phyloP scores from a whole-genome alignment of 1,140 invertebrate genomes.

The Andrena cerasifolii region DNA sequence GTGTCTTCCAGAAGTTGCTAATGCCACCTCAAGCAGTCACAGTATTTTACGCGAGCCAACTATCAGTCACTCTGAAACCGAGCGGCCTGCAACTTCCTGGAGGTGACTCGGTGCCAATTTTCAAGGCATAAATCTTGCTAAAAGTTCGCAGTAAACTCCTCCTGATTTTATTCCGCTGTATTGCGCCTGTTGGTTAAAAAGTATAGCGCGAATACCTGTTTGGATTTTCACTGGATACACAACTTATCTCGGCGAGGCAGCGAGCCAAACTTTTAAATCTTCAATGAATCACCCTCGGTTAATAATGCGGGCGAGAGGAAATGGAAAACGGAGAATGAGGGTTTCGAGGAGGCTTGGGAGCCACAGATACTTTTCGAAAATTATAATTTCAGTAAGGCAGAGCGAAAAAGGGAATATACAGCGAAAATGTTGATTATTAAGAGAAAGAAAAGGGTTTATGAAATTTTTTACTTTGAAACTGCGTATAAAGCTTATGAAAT shows the following conservation, averaged over 20 bases:
- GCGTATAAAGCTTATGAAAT: no score
- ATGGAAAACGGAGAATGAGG: neutral
- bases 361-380: neutral
- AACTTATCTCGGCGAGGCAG: conserved; percentile 8
- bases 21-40: neutral
- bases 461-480: no score
- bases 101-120: conserved; percentile 25
- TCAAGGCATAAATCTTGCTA: conserved; percentile 21
- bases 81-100: neutral
- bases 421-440: no score
- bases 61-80: neutral
- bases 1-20: neutral
- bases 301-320: neutral
- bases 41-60: neutral
- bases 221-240: conserved; percentile 4
- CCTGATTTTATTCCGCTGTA: conserved; percentile 24
- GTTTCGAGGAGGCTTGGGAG: neutral
- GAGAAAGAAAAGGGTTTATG: neutral
- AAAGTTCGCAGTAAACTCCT: neutral
- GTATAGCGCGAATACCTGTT: conserved; percentile 10
- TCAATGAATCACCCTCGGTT: conserved; percentile 18
- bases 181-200: conserved; percentile 6
- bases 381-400: no score
- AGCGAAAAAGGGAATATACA: no score
- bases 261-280: conserved; percentile 39